A percentile compares a stretch with the other conserved stretches of the same genome.
phyloP scores from a whole-genome alignment of 1,140 invertebrate genomes.

The Dermatophagoides farinae region DNA sequence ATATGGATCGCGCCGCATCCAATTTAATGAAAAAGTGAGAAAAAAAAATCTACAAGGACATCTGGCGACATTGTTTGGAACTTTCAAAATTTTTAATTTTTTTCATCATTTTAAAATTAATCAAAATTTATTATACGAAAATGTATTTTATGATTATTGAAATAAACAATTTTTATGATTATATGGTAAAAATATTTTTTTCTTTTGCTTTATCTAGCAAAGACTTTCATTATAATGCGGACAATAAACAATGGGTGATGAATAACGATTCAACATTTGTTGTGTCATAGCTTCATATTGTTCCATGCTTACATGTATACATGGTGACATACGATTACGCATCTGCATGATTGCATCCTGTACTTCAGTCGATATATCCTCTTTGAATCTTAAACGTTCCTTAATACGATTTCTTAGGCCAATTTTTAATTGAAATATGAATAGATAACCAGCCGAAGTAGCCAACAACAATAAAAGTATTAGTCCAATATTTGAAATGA shows the following conservation, averaged over 20 bases:
- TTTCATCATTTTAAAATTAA: neutral
- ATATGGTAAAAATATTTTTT: neutral
- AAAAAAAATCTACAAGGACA: too few relatives aligned
- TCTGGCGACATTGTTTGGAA: neutral
- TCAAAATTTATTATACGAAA: neutral
- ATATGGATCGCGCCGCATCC: too few relatives aligned
- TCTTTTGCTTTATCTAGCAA: neutral
- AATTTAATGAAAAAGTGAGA: too few relatives aligned
- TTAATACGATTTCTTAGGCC: neutral
- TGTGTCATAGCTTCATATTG: constrained; percentile 7
- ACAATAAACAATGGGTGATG: constrained; percentile 3
- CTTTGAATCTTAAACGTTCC: neutral
- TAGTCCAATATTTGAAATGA: neutral
- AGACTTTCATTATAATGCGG: constrained; percentile 7
- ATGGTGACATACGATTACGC: neutral
- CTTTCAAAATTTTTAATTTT: neutral
- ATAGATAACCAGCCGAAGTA: neutral
- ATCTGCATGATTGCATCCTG: neutral
- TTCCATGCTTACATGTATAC: constrained; percentile 2
- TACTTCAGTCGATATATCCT: neutral
- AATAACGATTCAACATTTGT: constrained; percentile 2
- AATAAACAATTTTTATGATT: neutral
- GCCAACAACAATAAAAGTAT: neutral
- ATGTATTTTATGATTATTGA: neutral
- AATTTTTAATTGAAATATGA: neutral